These are phyloP conservation scores for Amblyjoppa proteus DNA, from an alignment of 2,888 invertebrate species.

Conservation along the genomic window DNA sequence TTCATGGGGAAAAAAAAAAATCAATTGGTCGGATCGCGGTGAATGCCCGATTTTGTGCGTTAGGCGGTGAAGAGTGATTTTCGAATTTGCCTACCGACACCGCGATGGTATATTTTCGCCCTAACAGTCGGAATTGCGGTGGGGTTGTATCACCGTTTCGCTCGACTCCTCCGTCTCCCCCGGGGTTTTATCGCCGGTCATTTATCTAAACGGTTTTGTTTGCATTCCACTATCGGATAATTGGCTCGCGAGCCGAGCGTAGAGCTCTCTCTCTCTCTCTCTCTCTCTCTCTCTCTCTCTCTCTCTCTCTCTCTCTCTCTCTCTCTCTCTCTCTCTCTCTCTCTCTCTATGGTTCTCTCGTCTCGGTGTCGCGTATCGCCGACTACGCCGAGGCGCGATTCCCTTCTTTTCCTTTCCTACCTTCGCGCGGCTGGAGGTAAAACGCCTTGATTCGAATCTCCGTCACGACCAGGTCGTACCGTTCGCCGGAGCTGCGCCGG, in stretches of 20 bases:
- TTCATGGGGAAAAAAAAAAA: constrained; percentile 9
- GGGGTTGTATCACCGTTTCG: constrained; percentile 14
- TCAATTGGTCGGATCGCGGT: constrained; percentile 19
- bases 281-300: too few relatives aligned
- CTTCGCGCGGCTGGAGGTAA: not conserved
- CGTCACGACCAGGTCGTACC: constrained; percentile 33
- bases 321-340: too few relatives aligned
- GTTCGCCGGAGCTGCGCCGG: constrained; percentile 38
- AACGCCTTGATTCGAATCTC: constrained; percentile 60
- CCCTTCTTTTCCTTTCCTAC: constrained; percentile 39
- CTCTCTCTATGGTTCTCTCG: not conserved
- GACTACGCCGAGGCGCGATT: constrained; percentile 1
- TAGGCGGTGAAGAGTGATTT: not conserved
- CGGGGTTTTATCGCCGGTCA: constrained; percentile 67
- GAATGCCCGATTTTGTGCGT: too few relatives aligned
- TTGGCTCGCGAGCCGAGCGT: constrained; percentile 59
- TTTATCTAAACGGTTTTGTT: constrained; percentile 75
- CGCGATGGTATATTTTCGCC: constrained; percentile 38
- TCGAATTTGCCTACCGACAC: not conserved
- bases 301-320: too few relatives aligned
- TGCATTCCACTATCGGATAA: constrained; percentile 74
- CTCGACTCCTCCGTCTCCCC: not conserved
- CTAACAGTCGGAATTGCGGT: constrained; percentile 26
- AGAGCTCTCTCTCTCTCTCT: not conserved
- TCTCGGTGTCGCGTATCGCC: constrained; percentile 16